Conservation (phyloP, 2,888 invertebrate species). For the Drosophila macrospina region DNA sequence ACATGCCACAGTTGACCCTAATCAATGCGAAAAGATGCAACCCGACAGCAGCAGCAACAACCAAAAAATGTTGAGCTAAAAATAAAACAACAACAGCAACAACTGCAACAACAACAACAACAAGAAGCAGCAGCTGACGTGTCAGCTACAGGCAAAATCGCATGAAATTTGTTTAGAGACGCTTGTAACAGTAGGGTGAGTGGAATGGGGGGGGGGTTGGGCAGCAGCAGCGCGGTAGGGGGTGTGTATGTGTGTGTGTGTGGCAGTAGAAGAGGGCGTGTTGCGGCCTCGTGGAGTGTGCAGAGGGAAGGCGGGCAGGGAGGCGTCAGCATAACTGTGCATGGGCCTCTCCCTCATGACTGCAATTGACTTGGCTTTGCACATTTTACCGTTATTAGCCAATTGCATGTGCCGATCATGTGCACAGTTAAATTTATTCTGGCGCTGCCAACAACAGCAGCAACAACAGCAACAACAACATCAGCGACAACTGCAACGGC, state of each 20-base stretch:
- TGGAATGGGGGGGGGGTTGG: too few species aligned
- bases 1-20: conserved; percentile 61
- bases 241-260: too few species aligned
- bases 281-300: not conserved
- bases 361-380: conserved; percentile 21
- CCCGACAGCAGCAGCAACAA: conserved; percentile 26
- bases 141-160: conserved; percentile 11
- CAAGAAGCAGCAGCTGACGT: conserved; percentile 7
- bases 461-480: conserved; percentile 9
- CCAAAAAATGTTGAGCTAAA: conserved; percentile 24
- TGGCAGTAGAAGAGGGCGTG: not conserved
- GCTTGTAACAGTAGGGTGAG: not conserved
- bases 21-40: conserved; percentile 64
- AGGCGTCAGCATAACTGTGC: not conserved
- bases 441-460: conserved; percentile 46
- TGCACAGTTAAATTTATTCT: conserved; percentile 74
- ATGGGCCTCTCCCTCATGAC: conserved; percentile 44
- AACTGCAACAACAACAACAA: conserved; percentile 4
- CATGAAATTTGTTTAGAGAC: conserved; percentile 2
- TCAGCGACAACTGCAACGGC: too few species aligned
- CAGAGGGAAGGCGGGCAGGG: not conserved
- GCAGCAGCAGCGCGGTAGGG: not conserved
- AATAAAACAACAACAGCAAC: conserved; percentile 25
- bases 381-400: conserved; percentile 74
- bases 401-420: conserved; percentile 64